Evolutionary conservation across 2,888 invertebrate species (phyloP), one percentile per base, ranked within the genome.

Genomic region (Dynastes grantii): DNA sequence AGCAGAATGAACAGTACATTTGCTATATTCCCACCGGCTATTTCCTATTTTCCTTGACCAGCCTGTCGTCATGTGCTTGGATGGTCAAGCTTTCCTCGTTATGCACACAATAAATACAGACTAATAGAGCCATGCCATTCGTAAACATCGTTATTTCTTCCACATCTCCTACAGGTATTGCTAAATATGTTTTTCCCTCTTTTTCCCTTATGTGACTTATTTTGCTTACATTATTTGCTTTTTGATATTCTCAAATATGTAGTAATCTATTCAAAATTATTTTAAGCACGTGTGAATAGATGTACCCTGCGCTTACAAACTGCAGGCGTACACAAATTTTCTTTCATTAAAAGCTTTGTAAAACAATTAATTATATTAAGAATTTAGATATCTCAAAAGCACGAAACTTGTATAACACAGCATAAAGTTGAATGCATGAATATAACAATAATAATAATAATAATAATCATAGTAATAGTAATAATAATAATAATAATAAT

Each of bases 131-230:
- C 83, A 85, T 87, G 85, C 86, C 85, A 83, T 86, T 85, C 86
- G 87, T 86, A 88, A 87, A 88, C 87, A 87, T 87, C 87, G 87
- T 87, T 87, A 87, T 87, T 87, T 87, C 86, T 85, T 86, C 85
- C 84, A 85, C 84, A 86, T 84, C 84, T 86, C 83, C 83, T 85
- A 84, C 83, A 80, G 81, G 81, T 81, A 81, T 80, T 81, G 79
- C 80, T 79, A 78, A 80, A 81, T 79, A n/a, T 71, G 73, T 58
- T 61, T 76, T 76, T 65, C 22, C 51, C 73, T 45, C 45, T 49
- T 49, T 11, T 49, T 68, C 29, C n/a, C 68, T 65, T 68, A 70
- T 22, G 63, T 64, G 49, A 27, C 37, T 71, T 78, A 70, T 78
- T 70, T 73, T 63, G 58, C 63, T 63, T 71, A 71, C 64, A 45